A percentile compares a stretch with the other conserved stretches of the same genome.
These are phyloP conservation scores for Formicarius rufipectus DNA, from an alignment of 2,113 vertebrate genomes.

Conservation along the genomic window DNA sequence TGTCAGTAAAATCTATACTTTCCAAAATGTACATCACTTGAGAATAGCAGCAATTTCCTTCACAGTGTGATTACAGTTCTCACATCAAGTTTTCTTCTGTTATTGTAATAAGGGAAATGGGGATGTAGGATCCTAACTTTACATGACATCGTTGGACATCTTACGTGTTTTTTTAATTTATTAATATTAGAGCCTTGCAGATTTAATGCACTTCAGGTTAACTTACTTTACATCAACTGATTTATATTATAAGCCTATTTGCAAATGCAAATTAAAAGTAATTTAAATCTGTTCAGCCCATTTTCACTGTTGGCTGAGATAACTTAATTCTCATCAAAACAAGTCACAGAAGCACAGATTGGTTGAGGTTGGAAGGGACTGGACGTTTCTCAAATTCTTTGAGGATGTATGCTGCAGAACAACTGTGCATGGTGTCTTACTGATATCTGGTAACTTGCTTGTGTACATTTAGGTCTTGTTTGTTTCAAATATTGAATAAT, in stretches of 20 bases:
- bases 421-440: fast-evolving
- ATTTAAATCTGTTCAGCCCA: background rate
- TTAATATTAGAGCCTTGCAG: fast-evolving
- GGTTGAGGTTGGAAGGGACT: background rate
- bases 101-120: background rate
- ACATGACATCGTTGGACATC: background rate
- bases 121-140: background rate
- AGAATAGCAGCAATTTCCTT: conserved; percentile 35
- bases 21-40: background rate
- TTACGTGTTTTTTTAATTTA: background rate
- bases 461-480: background rate
- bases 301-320: background rate
- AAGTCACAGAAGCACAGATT: background rate
- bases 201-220: background rate
- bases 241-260: background rate
- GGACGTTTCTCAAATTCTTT: background rate
- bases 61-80: conserved; percentile 11
- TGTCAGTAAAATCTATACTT: conserved; percentile 16
- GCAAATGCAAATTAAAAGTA: background rate
- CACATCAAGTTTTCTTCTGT: background rate
- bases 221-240: background rate
- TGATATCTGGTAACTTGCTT: background rate
- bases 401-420: background rate
- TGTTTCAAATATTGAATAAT: background rate
- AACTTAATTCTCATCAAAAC: background rate